Evolutionary conservation across 1,140 invertebrate species (phyloP).

Genomic region (Plectus sambesii): DNA sequence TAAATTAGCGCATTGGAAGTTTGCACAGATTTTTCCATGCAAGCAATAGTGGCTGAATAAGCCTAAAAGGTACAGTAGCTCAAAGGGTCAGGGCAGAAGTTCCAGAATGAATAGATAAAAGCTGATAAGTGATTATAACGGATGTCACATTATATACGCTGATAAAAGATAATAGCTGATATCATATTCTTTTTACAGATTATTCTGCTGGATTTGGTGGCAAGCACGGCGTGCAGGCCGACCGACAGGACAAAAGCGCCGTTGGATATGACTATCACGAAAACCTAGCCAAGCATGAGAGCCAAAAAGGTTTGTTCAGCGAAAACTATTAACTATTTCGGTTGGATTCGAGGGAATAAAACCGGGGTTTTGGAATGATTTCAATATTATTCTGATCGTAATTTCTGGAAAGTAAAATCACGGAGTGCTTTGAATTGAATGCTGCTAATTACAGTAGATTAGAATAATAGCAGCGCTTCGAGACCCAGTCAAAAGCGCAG

Average conservation of each 20-base stretch:
- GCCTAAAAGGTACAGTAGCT: too few relatives aligned
- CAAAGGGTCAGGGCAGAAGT: too few relatives aligned
- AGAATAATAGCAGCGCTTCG: too few relatives aligned
- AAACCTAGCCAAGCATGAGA: constrained; percentile 27
- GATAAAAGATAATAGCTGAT: constrained; percentile 20
- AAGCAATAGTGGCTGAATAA: too few relatives aligned
- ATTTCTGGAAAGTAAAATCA: constrained; percentile 54
- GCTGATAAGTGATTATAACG: too few relatives aligned
- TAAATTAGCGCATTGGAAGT: too few relatives aligned
- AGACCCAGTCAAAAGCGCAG: constrained; percentile 39
- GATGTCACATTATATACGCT: too few relatives aligned
- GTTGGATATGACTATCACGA: constrained; percentile 52
- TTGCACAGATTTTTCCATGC: too few relatives aligned
- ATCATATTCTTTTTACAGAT: constrained; percentile 48
- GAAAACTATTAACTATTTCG: constrained; percentile 7
- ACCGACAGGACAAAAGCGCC: constrained; percentile 55
- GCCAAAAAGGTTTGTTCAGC: constrained; percentile 27
- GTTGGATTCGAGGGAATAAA: constrained; percentile 44
- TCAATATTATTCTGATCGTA: too few relatives aligned
- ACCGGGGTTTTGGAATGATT: constrained; percentile 39
- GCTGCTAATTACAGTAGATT: constrained; percentile 13
- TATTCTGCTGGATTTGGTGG: constrained; percentile 50
- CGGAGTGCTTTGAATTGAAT: constrained; percentile 56
- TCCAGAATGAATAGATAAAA: too few relatives aligned
- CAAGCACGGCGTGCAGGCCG: constrained; percentile 40